A percentile compares a stretch with the other conserved stretches of the same genome.
phyloP scores from a whole-genome alignment of 23 tunicate genomes.

The Ciona savignyi region DNA sequence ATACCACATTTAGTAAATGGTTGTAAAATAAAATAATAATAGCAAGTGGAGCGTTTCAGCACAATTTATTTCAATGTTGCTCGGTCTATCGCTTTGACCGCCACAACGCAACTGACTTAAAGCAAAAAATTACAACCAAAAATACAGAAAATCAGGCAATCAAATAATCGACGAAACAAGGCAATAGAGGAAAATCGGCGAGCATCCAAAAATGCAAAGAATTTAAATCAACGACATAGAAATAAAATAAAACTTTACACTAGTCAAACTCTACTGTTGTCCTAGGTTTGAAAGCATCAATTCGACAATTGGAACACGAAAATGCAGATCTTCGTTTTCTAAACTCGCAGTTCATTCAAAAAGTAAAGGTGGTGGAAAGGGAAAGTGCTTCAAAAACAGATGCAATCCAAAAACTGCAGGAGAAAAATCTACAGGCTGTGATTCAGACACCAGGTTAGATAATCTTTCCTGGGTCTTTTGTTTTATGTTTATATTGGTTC shows the following conservation, averaged over 20 bases:
- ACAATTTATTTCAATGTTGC: too few species aligned
- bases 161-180: constrained; percentile 70
- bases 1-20: too few species aligned
- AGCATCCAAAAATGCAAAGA: constrained; percentile 70
- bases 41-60: too few species aligned
- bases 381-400: constrained; percentile 86
- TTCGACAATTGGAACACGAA: constrained; percentile 79
- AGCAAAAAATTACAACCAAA: too few species aligned
- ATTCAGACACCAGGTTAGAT: constrained; percentile 80
- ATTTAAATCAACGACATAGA: constrained; percentile 77
- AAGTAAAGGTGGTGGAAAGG: constrained; percentile 60
- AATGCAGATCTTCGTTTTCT: constrained; percentile 84
- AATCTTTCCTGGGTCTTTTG: too few species aligned
- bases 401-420: constrained; percentile 88
- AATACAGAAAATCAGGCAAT: too few species aligned
- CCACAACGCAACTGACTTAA: too few species aligned
- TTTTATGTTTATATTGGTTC: too few species aligned
- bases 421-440: constrained; percentile 90
- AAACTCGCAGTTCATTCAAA: constrained; percentile 80
- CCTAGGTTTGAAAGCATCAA: constrained; percentile 42
- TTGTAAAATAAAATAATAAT: too few species aligned
- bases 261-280: constrained; percentile 38
- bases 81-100: too few species aligned
- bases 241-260: constrained; percentile 75
- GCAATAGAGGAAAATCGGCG: constrained; percentile 53